Conservation (phyloP, 1,140 invertebrate species). For the Euglossa dilemma region DNA sequence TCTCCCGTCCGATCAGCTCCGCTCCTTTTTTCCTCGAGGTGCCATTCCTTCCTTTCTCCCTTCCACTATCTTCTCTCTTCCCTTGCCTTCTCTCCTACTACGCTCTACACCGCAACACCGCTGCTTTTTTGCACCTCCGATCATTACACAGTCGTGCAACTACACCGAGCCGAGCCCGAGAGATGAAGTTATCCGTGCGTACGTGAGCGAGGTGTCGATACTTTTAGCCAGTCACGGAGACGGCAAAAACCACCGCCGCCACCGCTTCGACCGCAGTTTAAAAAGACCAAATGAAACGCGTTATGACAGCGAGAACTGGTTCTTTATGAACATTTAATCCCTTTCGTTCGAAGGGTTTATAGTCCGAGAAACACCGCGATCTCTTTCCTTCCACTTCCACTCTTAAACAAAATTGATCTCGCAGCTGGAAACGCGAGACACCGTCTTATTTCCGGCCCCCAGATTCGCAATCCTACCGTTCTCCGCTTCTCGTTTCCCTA, state of each 20-base stretch:
- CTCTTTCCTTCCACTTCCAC: not conserved
- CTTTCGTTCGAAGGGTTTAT: not conserved
- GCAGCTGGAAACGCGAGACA: not conserved
- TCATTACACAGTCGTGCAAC: slow-evolving; percentile 53
- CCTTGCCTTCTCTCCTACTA: not conserved
- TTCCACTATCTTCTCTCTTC: not conserved
- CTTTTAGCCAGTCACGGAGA: slow-evolving; percentile 24
- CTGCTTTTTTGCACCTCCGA: slow-evolving; percentile 49
- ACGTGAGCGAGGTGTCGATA: slow-evolving; percentile 65
- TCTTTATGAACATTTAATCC: slow-evolving; percentile 19
- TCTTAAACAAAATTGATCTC: not conserved
- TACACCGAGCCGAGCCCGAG: not conserved
- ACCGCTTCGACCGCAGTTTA: slow-evolving; percentile 9
- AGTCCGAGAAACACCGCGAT: not conserved
- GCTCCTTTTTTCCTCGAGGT: slow-evolving; percentile 37
- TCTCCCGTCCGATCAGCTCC: slow-evolving; percentile 31
- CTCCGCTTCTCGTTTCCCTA: not conserved
- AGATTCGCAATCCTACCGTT: not conserved
- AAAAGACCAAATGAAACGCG: slow-evolving; percentile 8
- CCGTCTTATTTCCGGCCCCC: not conserved
- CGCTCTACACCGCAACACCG: slow-evolving; percentile 8
- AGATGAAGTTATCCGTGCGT: slow-evolving; percentile 59
- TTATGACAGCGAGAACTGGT: slow-evolving; percentile 27
- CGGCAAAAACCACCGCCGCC: slow-evolving; percentile 17
- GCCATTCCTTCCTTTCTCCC: not conserved